A percentile compares a stretch with the other conserved stretches of the same genome.
These are phyloP conservation scores for Rhagium mordax DNA, from an alignment of 2,888 invertebrate genomes.

Conservation along the genomic window DNA sequence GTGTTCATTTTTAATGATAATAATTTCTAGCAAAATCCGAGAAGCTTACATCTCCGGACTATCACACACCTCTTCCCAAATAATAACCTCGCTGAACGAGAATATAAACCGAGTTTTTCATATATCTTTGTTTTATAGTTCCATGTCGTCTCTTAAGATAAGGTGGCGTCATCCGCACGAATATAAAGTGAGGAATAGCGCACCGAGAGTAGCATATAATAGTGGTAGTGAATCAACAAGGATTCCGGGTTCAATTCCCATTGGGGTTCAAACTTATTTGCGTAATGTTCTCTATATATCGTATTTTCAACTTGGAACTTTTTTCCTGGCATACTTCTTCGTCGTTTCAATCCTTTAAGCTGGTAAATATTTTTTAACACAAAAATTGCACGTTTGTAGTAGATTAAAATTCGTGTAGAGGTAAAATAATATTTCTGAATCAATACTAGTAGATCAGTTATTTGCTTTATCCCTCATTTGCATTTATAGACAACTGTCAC, in stretches of 20 bases:
- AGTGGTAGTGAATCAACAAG: not conserved
- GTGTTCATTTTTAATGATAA: too few species aligned
- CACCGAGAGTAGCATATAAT: not conserved
- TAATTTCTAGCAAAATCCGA: too few species aligned
- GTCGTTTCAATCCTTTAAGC: not conserved
- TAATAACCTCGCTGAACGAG: too few species aligned
- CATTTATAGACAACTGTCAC: too few species aligned
- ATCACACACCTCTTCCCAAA: too few species aligned
- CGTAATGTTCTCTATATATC: not conserved
- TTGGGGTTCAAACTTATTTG: not conserved
- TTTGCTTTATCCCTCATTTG: too few species aligned
- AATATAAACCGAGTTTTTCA: not conserved
- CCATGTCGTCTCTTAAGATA: not conserved
- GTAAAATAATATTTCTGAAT: too few species aligned
- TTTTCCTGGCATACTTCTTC: not conserved
- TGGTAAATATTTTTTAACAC: too few species aligned
- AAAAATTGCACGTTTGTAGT: too few species aligned
- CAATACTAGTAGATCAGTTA: too few species aligned
- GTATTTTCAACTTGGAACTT: not conserved
- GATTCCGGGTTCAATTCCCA: not conserved
- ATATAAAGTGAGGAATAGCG: not conserved
- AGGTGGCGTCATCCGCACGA: not conserved
- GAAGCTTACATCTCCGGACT: too few species aligned
- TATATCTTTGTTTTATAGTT: not conserved
- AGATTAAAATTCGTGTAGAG: too few species aligned